Conservation (phyloP, 1,140 invertebrate genomes). For the Papilio polytes region DNA sequence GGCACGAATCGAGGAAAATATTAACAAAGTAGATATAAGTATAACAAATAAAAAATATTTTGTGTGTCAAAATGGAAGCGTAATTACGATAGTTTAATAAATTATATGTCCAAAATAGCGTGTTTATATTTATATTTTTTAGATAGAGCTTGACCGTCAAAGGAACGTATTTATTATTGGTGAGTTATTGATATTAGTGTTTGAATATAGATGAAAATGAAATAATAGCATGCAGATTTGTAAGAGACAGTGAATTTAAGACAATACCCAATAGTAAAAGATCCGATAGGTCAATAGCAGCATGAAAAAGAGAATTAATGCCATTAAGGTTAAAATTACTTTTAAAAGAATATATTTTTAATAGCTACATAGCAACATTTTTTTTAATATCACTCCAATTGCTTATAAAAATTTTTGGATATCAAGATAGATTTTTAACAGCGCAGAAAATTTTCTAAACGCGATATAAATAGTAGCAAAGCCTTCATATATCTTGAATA, state of each 20-base stretch:
- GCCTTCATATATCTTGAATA: not conserved
- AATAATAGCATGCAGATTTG: slow-evolving; percentile 62
- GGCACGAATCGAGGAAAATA: slow-evolving; percentile 60
- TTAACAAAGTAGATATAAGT: slow-evolving; percentile 54
- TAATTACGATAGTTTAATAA: slow-evolving; percentile 52
- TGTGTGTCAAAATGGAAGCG: slow-evolving; percentile 70
- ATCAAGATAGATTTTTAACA: not conserved
- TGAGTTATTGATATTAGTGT: slow-evolving; percentile 63
- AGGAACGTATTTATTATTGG: slow-evolving; percentile 74
- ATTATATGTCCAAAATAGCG: slow-evolving; percentile 78
- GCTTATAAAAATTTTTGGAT: not conserved
- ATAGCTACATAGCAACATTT: not conserved
- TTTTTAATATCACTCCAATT: not conserved
- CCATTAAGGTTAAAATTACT: slow-evolving; percentile 71
- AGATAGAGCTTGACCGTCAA: slow-evolving; percentile 79
- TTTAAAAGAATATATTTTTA: not conserved
- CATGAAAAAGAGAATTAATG: slow-evolving; percentile 80
- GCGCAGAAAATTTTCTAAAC: not conserved
- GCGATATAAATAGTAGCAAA: not conserved
- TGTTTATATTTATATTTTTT: slow-evolving; percentile 83
- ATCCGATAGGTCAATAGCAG: slow-evolving; percentile 81
- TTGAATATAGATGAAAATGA: slow-evolving; percentile 54
- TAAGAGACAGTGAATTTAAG: slow-evolving; percentile 56
- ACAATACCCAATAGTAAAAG: slow-evolving; percentile 76
- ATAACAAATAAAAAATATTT: slow-evolving; percentile 61